phyloP scores from a whole-genome alignment of 1,140 invertebrate genomes.

The Drosophila ercepeae region DNA sequence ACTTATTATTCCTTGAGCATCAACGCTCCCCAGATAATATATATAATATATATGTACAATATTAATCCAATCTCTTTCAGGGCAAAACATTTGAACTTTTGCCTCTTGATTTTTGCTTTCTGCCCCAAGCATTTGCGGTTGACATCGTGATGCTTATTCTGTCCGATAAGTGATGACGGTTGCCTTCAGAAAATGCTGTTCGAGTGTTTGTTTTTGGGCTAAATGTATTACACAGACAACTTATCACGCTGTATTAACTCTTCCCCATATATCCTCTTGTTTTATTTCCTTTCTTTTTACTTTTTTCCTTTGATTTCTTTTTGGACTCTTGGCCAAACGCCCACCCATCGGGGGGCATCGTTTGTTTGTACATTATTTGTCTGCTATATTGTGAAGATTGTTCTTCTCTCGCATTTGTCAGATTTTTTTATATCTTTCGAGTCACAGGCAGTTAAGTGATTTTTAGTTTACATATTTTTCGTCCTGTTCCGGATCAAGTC shows the following conservation, averaged over 20 bases:
- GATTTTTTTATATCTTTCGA: slow-evolving; percentile 26
- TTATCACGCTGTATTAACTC: slow-evolving; percentile 65
- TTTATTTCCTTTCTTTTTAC: too few species aligned
- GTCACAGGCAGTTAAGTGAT: slow-evolving; percentile 50
- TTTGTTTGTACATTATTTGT: slow-evolving; percentile 40
- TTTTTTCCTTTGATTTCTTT: slow-evolving; percentile 13
- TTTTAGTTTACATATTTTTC: slow-evolving; percentile 10
- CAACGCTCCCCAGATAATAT: neutral
- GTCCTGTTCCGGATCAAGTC: slow-evolving; percentile 3
- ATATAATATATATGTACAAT: too few species aligned
- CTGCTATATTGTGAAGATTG: slow-evolving; percentile 25
- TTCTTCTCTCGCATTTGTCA: slow-evolving; percentile 6
- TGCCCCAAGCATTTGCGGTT: slow-evolving; percentile 18
- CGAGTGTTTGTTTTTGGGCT: slow-evolving; percentile 33
- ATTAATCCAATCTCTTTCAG: slow-evolving; percentile 32
- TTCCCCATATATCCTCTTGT: slow-evolving; percentile 17
- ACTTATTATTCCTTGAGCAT: neutral
- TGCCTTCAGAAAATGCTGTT: slow-evolving; percentile 13
- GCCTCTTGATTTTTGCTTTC: neutral
- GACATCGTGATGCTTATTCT: slow-evolving; percentile 24
- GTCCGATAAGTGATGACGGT: slow-evolving; percentile 49
- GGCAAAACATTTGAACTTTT: slow-evolving; percentile 14
- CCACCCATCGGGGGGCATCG: slow-evolving; percentile 25
- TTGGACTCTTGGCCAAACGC: slow-evolving; percentile 18
- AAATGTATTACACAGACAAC: slow-evolving; percentile 59